These are phyloP conservation scores for Pempheris klunzingeri DNA, from an alignment of 2,797 vertebrate species.

Conservation along the genomic window DNA sequence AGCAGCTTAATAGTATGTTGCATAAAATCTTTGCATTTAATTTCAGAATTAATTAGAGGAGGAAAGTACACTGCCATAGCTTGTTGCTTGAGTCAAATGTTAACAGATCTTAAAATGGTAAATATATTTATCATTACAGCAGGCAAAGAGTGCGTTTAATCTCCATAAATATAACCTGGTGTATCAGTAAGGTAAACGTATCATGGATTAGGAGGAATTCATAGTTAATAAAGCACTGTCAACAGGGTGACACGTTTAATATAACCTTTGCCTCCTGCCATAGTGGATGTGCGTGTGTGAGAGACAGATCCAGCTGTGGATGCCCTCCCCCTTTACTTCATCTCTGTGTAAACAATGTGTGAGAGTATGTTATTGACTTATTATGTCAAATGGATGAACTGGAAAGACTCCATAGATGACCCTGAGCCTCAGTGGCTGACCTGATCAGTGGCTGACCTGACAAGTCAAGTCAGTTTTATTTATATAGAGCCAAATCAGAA, in stretches of 20 bases:
- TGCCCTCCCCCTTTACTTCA: background rate
- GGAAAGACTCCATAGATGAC: constrained; percentile 1
- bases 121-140: background rate
- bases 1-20: no score
- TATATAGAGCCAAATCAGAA: no score
- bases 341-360: constrained; percentile 8
- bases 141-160: no score
- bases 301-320: background rate
- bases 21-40: no score
- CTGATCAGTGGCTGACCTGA: no score
- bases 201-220: background rate
- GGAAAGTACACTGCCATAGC: no score
- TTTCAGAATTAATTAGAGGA: no score
- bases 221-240: background rate
- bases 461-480: no score
- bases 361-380: constrained; percentile 14
- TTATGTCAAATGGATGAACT: constrained; percentile 33
- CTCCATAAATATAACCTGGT: no score
- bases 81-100: background rate
- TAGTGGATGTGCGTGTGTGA: background rate
- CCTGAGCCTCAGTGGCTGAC: background rate
- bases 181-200: background rate
- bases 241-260: background rate
- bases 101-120: background rate
- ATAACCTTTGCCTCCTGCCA: background rate